Base-by-base conservation (phyloP, 2,797 vertebrate genomes). In the Smutsia gigantea region DNA sequence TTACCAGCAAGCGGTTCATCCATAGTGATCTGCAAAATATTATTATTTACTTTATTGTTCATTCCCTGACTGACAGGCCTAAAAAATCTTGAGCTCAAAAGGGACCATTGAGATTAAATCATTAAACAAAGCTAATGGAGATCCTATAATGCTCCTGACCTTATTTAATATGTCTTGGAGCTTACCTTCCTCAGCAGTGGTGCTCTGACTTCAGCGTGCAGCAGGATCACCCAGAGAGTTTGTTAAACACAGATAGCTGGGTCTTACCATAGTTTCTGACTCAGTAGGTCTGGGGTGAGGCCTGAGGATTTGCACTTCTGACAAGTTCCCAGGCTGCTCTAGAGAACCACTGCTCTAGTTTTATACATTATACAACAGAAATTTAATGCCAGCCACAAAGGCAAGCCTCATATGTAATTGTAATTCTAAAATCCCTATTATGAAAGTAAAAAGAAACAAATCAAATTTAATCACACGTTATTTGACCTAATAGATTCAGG, bases 1-100 rank as follows among this genome's bases (percentile, higher is more conserved):
- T 93, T 64, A 82, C 31, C 42, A 88, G 34, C 61, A 55, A 96
- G 37, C n/a, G 74, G 12, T 88, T 86, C 46, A 34, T 77, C 53
- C 6, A 9, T 11, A 39, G 25, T n/a, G 71, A 46, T 12, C 46
- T 46, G 46, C 46, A 46, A 81, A 79, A 61, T 69, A 25, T 78
- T 75, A 84, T 69, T 51, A 55, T 66, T 93, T 84, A 71, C 15
- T 55, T 84, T 85, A 79, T 42, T 75, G 31, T 15, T 93, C 59
- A 39, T n/a, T 85, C 34, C 61, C 49, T 55, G 15, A 37, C 25
- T 37, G 42, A 86, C 34, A 75, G 74, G 64, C 15, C 59, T 51
- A 55, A 68, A 85, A 39, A 87, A 93, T 78, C 77, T 86, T 71
- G 53, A 86, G 34, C 64, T 85, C 88, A 57, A 86, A 66, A 88